A percentile compares a stretch with the other conserved stretches of the same genome.
These are phyloP conservation scores for Aythya baeri DNA, from an alignment of 2,113 vertebrate species.

Conservation along the genomic window DNA sequence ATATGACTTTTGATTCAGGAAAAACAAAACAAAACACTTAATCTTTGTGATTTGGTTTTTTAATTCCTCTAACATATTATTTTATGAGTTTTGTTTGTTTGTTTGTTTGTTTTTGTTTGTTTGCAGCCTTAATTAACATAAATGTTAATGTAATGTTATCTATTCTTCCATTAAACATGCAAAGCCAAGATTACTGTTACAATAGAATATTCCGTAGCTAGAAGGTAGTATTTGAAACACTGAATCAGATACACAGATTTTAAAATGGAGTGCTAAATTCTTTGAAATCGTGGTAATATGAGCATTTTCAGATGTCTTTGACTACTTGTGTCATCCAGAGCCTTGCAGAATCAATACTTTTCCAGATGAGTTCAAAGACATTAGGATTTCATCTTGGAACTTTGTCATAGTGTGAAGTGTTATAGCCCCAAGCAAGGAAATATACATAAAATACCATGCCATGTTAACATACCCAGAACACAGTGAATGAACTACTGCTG, in stretches of 20 bases:
- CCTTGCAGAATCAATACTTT: neutral
- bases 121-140: neutral
- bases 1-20: neutral
- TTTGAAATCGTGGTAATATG: neutral
- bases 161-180: neutral
- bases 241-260: neutral
- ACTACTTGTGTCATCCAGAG: neutral
- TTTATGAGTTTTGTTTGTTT: neutral
- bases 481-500: neutral
- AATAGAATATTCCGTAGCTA: neutral
- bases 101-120: neutral
- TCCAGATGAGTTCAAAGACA: neutral
- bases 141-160: neutral
- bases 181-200: neutral
- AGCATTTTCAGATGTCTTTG: neutral
- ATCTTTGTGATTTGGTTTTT: neutral
- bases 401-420: neutral
- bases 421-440: neutral
- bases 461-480: neutral
- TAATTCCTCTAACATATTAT: neutral
- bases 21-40: neutral
- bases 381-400: neutral
- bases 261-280: neutral
- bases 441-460: neutral
- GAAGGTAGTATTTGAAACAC: neutral